Conservation (phyloP, 2,113 vertebrate genomes). For the Crocuta crocuta region DNA sequence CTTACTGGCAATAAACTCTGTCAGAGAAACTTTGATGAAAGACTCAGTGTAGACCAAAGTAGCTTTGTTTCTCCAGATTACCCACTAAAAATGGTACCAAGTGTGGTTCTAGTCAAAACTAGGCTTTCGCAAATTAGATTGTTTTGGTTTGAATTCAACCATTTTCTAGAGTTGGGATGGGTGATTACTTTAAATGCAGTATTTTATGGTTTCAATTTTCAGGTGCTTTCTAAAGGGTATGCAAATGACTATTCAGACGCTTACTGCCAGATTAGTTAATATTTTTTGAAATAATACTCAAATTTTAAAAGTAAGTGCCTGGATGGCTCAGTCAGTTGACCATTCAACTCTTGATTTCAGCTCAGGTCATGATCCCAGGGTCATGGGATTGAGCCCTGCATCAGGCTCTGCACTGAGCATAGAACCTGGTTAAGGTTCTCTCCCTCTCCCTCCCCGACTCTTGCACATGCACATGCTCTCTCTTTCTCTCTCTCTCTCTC, state of each 20-base stretch:
- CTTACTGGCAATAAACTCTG: background rate
- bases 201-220: background rate
- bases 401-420: no score
- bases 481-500: no score
- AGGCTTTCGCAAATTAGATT: background rate
- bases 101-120: background rate
- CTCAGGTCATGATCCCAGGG: no score
- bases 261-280: background rate
- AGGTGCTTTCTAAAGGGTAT: background rate
- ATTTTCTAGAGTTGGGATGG: background rate
- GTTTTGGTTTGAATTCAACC: slow-evolving; percentile 23
- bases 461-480: no score
- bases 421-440: no score
- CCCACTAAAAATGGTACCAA: background rate
- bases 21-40: background rate
- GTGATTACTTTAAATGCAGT: background rate
- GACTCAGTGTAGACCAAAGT: background rate
- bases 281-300: background rate
- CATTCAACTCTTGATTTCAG: no score
- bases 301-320: background rate
- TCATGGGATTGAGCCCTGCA: no score
- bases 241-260: background rate
- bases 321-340: no score
- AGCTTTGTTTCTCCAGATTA: background rate
- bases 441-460: no score